phyloP scores from a whole-genome alignment of 2,113 vertebrate genomes.

The Rana temporaria region DNA sequence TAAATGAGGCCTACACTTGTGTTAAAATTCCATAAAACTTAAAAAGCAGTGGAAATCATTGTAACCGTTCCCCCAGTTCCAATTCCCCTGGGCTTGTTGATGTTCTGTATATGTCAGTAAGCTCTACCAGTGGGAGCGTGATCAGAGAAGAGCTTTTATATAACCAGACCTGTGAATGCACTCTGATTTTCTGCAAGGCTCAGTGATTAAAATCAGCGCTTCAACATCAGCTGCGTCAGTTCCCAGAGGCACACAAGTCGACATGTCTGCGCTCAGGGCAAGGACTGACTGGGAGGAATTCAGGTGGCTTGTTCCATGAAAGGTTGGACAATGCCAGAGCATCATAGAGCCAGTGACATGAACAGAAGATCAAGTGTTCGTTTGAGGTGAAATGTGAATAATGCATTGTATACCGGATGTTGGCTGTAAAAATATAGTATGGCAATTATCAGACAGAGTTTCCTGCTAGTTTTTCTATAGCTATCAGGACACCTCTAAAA shows the following conservation, averaged over 20 bases:
- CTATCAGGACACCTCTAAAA: conserved; percentile 13
- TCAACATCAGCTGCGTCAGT: conserved; percentile 13
- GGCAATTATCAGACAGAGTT: too few relatives aligned
- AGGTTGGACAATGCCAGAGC: neutral
- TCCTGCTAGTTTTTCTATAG: neutral
- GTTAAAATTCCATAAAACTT: too few relatives aligned
- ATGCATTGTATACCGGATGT: neutral
- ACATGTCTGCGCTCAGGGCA: conserved; percentile 17
- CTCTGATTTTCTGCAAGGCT: conserved; percentile 36
- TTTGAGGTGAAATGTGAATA: conserved; percentile 3
- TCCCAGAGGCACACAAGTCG: conserved; percentile 19
- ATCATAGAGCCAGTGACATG: conserved; percentile 4
- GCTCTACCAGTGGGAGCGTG: conserved; percentile 1
- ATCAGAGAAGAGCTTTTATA: conserved; percentile 27
- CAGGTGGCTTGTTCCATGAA: conserved; percentile 27
- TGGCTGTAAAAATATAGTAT: too few relatives aligned
- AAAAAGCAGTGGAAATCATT: too few relatives aligned
- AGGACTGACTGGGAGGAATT: neutral
- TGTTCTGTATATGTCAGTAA: conserved; percentile 17
- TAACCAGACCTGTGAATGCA: conserved; percentile 36
- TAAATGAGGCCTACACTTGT: too few relatives aligned
- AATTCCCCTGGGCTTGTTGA: neutral
- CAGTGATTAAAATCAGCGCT: conserved; percentile 39
- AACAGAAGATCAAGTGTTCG: conserved; percentile 7
- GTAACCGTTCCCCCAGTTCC: too few relatives aligned